These are phyloP conservation scores for Strigamia crassipes DNA, from an alignment of 2,888 invertebrate genomes.

Conservation along the genomic window DNA sequence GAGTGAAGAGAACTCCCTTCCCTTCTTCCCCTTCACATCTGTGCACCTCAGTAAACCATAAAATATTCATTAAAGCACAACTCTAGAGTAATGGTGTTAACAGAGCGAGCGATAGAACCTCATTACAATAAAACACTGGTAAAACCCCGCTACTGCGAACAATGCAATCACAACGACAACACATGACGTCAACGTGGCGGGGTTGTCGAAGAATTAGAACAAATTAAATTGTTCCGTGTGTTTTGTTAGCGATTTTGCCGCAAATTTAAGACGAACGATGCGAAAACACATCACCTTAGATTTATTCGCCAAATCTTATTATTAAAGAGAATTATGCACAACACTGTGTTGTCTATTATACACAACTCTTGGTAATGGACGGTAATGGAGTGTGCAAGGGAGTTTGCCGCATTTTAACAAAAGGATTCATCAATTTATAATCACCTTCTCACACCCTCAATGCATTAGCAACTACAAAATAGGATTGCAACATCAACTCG, in stretches of 20 bases:
- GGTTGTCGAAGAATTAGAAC: not conserved
- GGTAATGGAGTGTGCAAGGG: constrained; percentile 40
- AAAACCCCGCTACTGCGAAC: not conserved
- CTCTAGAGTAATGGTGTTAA: constrained; percentile 34
- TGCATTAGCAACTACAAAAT: constrained; percentile 36
- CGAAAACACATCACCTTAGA: not conserved
- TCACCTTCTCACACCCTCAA: constrained; percentile 39
- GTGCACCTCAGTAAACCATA: constrained; percentile 45
- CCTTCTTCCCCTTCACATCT: constrained; percentile 44
- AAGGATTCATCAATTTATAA: constrained; percentile 42
- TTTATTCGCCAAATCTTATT: not conserved
- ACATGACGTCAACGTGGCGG: not conserved
- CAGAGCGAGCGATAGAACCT: constrained; percentile 44
- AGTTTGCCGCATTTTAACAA: constrained; percentile 40
- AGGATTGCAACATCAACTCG: constrained; percentile 24
- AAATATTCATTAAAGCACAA: constrained; percentile 47
- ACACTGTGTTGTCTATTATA: constrained; percentile 40
- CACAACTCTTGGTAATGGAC: constrained; percentile 36
- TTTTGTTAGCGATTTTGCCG: not conserved
- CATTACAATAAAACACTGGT: constrained; percentile 28
- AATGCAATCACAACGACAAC: constrained; percentile 21
- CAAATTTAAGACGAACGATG: not conserved
- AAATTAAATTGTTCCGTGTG: not conserved
- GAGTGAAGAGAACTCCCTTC: constrained; percentile 32
- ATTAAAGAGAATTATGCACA: constrained; percentile 32